These are phyloP conservation scores for Antheraea assamensis DNA, from an alignment of 2,888 invertebrate genomes.

Conservation along the genomic window DNA sequence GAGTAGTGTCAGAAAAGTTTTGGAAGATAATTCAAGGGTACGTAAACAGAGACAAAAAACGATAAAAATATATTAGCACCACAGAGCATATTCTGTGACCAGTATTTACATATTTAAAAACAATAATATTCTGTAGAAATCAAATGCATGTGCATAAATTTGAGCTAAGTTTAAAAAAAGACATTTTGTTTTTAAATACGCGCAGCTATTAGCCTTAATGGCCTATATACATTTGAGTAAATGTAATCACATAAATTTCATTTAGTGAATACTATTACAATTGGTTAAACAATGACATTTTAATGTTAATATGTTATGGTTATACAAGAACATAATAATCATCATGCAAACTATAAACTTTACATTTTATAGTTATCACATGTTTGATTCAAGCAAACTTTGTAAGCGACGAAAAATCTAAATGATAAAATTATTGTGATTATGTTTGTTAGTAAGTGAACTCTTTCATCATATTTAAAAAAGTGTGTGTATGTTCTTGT, in stretches of 20 bases:
- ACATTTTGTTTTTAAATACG: constrained; percentile 1
- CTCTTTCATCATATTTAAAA: no score
- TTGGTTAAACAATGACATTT: no score
- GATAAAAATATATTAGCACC: constrained; percentile 75
- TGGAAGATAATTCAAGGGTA: constrained; percentile 78
- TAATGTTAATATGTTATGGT: no score
- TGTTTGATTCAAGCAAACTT: neutral
- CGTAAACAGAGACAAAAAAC: constrained; percentile 82
- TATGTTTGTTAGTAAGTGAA: neutral
- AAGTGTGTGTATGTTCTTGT: no score
- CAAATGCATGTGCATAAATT: neutral
- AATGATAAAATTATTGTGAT: constrained; percentile 5
- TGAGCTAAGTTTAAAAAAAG: neutral
- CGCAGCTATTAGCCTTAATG: neutral
- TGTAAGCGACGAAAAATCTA: neutral
- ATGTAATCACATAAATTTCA: no score
- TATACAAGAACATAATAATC: neutral
- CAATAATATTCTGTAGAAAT: neutral
- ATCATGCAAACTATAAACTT: neutral
- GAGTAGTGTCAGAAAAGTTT: constrained; percentile 75
- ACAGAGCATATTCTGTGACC: constrained; percentile 62
- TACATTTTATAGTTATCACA: neutral
- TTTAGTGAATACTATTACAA: no score
- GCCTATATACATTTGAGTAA: no score
- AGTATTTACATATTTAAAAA: constrained; percentile 22